Conservation (phyloP, 30 jellyfish, hydroid and myxozoan genomes). For the Pelagia noctiluca region DNA sequence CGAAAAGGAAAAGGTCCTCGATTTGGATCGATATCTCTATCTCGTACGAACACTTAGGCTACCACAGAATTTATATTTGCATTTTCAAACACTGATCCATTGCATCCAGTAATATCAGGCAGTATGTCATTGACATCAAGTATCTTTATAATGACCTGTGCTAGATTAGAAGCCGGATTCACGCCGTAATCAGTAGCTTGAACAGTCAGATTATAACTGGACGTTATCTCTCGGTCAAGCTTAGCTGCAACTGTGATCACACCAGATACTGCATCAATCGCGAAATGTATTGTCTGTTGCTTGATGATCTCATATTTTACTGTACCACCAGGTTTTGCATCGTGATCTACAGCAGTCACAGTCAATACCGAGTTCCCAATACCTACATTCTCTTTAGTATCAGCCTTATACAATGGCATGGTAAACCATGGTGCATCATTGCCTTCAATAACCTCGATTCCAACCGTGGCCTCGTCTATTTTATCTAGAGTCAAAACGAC, state of each 20-base stretch:
- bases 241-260: slow-evolving; percentile 23
- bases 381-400: slow-evolving; percentile 32
- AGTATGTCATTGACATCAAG: slow-evolving; percentile 62
- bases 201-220: slow-evolving; percentile 7
- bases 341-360: slow-evolving; percentile 59
- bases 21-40: slow-evolving; percentile 55
- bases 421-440: slow-evolving; percentile 69
- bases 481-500: slow-evolving; percentile 2
- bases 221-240: slow-evolving; percentile 57
- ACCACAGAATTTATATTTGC: slow-evolving; percentile 50
- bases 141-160: slow-evolving; percentile 27
- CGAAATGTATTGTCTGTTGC: slow-evolving; percentile 5
- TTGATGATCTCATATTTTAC: slow-evolving; percentile 24
- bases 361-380: slow-evolving; percentile 22
- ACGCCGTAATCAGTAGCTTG: slow-evolving; percentile 61
- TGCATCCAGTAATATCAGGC: slow-evolving; percentile 53
- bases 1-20: slow-evolving; percentile 55
- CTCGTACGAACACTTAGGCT: slow-evolving; percentile 26
- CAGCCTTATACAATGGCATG: not conserved
- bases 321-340: slow-evolving; percentile 34
- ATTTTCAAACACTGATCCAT: slow-evolving; percentile 58
- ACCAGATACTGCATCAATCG: slow-evolving; percentile 48
- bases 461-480: slow-evolving; percentile 56
- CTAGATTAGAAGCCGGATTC: slow-evolving; percentile 62
- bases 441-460: slow-evolving; percentile 62